phyloP scores from a whole-genome alignment of 1,140 invertebrate species.

The Drosophila aff. region DNA sequence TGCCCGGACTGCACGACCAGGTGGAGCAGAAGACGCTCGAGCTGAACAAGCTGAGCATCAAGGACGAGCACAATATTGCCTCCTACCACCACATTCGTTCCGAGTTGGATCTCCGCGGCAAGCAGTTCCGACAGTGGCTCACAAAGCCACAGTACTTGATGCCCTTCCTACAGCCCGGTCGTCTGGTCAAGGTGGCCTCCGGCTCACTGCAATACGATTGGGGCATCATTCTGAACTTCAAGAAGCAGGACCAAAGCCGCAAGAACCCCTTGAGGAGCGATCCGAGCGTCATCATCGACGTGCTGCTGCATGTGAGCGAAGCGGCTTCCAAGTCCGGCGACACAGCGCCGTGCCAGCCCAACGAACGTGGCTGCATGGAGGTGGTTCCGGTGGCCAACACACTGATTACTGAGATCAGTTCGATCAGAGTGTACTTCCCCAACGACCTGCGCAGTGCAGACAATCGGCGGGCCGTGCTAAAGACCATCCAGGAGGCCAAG shows the following conservation, averaged over 20 bases:
- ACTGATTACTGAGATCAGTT: constrained; percentile 94
- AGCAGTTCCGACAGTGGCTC: constrained; percentile 92
- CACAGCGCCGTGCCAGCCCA: constrained; percentile 88
- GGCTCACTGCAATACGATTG: constrained; percentile 96
- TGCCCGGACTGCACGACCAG: constrained; percentile 95
- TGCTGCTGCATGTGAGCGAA: constrained; percentile 92
- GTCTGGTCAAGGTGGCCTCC: constrained; percentile 96
- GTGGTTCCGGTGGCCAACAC: constrained; percentile 94
- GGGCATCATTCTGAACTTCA: constrained; percentile 97
- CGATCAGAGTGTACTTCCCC: constrained; percentile 95
- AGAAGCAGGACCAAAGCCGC: constrained; percentile 87
- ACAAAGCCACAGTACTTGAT: constrained; percentile 95
- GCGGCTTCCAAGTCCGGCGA: constrained; percentile 87
- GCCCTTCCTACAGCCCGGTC: constrained; percentile 97
- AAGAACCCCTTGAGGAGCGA: constrained; percentile 87
- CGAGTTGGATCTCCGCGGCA: constrained; percentile 91
- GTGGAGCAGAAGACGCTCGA: constrained; percentile 90
- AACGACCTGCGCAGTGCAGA: constrained; percentile 94
- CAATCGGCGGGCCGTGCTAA: constrained; percentile 93
- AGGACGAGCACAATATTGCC: constrained; percentile 91
- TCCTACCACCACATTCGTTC: constrained; percentile 94
- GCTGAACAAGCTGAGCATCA: constrained; percentile 88
- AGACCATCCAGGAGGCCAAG: constrained; percentile 95
- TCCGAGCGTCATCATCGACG: constrained; percentile 91
- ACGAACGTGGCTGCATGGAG: constrained; percentile 87